Percentiles rank a stretch among this genome's conserved stretches.
Conservation (phyloP, 2,113 vertebrate species). For the Myotis yumanensis region DNA sequence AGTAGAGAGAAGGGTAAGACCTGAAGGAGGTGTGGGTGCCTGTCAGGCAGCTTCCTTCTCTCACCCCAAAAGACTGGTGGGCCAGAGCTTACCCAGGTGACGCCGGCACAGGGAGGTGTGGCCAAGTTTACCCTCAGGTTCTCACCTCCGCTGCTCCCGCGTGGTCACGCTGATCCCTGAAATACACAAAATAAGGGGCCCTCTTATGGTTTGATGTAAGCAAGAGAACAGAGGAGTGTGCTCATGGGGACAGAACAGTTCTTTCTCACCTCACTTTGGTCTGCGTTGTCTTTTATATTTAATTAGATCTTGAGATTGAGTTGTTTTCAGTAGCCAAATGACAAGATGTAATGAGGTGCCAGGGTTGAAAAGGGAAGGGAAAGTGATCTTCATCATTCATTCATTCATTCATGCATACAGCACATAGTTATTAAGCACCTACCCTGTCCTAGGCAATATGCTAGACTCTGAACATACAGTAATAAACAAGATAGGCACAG, state of each 20-base stretch:
- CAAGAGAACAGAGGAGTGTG: neutral
- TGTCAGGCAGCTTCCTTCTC: neutral
- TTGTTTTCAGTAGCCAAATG: neutral
- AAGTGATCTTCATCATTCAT: neutral
- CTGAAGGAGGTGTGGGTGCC: too few species aligned
- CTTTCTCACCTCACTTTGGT: neutral
- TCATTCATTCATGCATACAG: neutral
- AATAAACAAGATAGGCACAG: neutral
- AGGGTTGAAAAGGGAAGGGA: neutral
- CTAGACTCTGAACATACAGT: neutral
- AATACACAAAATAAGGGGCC: neutral
- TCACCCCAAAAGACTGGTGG: fast-evolving
- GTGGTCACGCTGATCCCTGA: neutral
- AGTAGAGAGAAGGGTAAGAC: neutral
- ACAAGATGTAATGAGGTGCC: neutral
- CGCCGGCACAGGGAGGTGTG: neutral
- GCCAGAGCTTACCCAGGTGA: neutral
- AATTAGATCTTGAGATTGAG: neutral
- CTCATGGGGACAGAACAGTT: neutral
- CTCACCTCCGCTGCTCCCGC: neutral
- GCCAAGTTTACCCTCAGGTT: neutral
- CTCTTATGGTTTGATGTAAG: neutral
- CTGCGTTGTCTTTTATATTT: neutral
- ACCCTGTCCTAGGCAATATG: neutral
- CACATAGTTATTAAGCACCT: neutral